Percentiles rank a stretch among this genome's conserved stretches.
These are phyloP conservation scores for Andrena praecox DNA, from an alignment of 2,888 invertebrate species.

Conservation along the genomic window DNA sequence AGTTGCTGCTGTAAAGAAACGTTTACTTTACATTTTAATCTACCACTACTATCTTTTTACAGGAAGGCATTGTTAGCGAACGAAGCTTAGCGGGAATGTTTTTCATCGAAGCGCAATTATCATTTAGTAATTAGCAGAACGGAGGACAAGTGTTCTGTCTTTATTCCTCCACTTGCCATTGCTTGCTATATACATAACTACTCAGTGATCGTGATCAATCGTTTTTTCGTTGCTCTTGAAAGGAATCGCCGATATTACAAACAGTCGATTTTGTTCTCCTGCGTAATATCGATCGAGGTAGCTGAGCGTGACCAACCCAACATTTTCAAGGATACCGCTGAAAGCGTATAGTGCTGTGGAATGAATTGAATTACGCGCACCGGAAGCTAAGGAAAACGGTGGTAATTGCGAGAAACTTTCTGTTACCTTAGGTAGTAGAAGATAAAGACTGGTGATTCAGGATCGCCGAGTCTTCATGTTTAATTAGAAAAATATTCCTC, in stretches of 20 bases:
- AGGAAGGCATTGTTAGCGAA: not conserved
- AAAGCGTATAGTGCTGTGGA: constrained; percentile 36
- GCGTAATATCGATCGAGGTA: constrained; percentile 50
- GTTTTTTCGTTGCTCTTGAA: constrained; percentile 14
- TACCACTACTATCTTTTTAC: no score
- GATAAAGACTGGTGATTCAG: not conserved
- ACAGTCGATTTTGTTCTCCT: constrained; percentile 29
- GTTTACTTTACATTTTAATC: no score
- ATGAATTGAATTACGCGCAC: constrained; percentile 46
- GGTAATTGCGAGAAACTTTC: not conserved
- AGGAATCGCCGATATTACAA: constrained; percentile 28
- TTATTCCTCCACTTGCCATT: not conserved
- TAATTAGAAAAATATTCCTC: not conserved
- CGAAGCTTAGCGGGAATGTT: not conserved
- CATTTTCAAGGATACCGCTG: constrained; percentile 62
- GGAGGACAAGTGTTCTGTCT: no score
- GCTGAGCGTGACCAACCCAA: constrained; percentile 55
- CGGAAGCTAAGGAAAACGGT: constrained; percentile 41
- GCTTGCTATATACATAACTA: no score
- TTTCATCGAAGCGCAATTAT: not conserved
- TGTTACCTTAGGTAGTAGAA: not conserved
- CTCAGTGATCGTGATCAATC: not conserved
- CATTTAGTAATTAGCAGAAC: not conserved
- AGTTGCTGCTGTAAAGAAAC: no score
- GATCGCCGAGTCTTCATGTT: not conserved